phyloP scores from a whole-genome alignment of 1,140 invertebrate species.

The Pygmarrhopalites habei region DNA sequence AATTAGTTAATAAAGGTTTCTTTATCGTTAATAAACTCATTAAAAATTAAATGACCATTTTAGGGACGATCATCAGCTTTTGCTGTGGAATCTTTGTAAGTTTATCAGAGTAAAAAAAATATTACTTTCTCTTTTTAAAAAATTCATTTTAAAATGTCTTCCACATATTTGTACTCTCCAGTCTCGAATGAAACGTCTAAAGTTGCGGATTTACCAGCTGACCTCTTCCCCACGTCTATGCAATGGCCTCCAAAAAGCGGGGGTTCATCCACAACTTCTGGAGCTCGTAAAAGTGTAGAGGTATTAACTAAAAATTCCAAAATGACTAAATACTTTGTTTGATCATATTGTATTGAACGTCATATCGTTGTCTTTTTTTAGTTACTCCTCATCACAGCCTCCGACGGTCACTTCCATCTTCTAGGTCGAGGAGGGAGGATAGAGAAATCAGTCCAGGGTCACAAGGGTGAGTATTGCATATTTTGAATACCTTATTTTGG shows the following conservation, averaged over 20 bases:
- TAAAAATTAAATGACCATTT: constrained; percentile 12
- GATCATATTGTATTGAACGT: no score
- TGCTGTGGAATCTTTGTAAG: constrained; percentile 88
- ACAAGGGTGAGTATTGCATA: constrained; percentile 62
- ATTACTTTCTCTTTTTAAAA: no score
- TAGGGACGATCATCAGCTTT: constrained; percentile 83
- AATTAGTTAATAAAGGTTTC: no score
- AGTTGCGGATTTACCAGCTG: constrained; percentile 67
- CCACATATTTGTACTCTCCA: no score
- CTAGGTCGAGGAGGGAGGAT: constrained; percentile 83
- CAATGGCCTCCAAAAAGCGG: constrained; percentile 66
- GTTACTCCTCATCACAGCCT: constrained; percentile 76
- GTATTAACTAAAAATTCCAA: no score
- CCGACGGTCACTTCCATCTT: constrained; percentile 88
- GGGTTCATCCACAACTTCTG: constrained; percentile 42
- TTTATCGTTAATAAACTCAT: no score
- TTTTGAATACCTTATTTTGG: background rate
- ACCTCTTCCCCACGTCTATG: constrained; percentile 80
- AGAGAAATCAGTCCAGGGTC: constrained; percentile 86
- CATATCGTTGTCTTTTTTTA: no score
- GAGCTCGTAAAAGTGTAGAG: constrained; percentile 63
- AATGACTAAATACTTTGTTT: no score
- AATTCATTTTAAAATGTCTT: no score
- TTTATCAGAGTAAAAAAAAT: no score
- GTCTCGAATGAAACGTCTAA: constrained; percentile 66